These are phyloP conservation scores for Pogonophryne albipinna DNA, from an alignment of 2,797 vertebrate genomes.

Conservation along the genomic window DNA sequence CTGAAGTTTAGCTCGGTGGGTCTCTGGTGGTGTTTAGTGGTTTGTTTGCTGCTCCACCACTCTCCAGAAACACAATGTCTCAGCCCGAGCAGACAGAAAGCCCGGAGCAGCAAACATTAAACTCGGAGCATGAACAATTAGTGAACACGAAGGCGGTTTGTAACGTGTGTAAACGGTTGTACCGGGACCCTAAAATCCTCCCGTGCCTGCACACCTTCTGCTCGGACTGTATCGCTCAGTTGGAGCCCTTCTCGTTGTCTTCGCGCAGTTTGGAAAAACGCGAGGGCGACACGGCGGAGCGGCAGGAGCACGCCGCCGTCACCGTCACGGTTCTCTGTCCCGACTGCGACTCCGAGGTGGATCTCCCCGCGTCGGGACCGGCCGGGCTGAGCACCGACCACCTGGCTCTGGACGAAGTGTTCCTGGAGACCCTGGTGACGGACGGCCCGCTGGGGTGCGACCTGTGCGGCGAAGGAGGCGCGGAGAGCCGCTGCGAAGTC, in stretches of 20 bases:
- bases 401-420: slow-evolving; percentile 89
- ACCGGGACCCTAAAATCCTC: slow-evolving; percentile 87
- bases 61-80: slow-evolving; percentile 57
- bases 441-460: slow-evolving; percentile 87
- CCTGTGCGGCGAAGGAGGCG: slow-evolving; percentile 90
- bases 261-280: slow-evolving; percentile 19
- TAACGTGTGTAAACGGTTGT: slow-evolving; percentile 83
- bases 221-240: slow-evolving; percentile 85
- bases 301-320: background rate
- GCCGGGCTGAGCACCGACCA: slow-evolving; percentile 87
- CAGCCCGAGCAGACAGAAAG: slow-evolving; percentile 4
- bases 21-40: background rate
- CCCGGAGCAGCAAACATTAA: background rate
- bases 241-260: slow-evolving; percentile 83
- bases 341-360: slow-evolving; percentile 90
- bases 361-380: slow-evolving; percentile 86
- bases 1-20: slow-evolving; percentile 4
- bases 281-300: background rate
- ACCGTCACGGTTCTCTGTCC: slow-evolving; percentile 88
- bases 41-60: slow-evolving; percentile 10
- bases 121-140: background rate
- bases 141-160: slow-evolving; percentile 81
- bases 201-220: slow-evolving; percentile 94
- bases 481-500: slow-evolving; percentile 88
- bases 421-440: slow-evolving; percentile 83